Evolutionary conservation across 2,113 vertebrate genomes (phyloP).

Genomic region (Dipodomys spectabilis): DNA sequence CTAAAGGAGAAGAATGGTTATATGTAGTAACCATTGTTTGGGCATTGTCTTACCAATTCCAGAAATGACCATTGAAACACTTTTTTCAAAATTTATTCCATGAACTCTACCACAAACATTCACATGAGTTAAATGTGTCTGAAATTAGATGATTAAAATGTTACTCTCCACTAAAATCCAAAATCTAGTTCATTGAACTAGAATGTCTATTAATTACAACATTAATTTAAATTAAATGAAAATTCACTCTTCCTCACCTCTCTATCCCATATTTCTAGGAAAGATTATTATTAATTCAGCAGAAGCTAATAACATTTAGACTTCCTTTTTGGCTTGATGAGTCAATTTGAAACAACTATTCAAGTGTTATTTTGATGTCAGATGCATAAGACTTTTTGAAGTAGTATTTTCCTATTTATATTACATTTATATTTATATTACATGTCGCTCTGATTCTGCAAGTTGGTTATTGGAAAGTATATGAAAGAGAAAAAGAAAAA

Average conservation of each 20-base stretch:
- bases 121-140: constrained; percentile 17
- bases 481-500: constrained; percentile 22
- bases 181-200: background rate
- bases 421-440: background rate
- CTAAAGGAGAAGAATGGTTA: background rate
- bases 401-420: constrained; percentile 38
- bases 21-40: background rate
- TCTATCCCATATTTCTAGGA: background rate
- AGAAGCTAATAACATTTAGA: constrained; percentile 5
- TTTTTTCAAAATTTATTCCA: constrained; percentile 38
- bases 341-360: constrained; percentile 48
- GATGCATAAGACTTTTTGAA: background rate
- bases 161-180: constrained; percentile 41
- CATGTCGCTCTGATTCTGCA: background rate
- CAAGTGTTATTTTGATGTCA: constrained; percentile 55
- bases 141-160: constrained; percentile 54
- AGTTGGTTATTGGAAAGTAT: constrained; percentile 8
- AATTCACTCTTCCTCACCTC: constrained; percentile 9
- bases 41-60: background rate
- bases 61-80: constrained; percentile 48
- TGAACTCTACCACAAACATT: background rate
- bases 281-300: constrained; percentile 45
- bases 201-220: constrained; percentile 45
- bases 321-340: background rate
- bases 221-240: constrained; percentile 49